Conservation (phyloP, 2,113 vertebrate genomes). For the Chamaetylas fuelleborni region DNA sequence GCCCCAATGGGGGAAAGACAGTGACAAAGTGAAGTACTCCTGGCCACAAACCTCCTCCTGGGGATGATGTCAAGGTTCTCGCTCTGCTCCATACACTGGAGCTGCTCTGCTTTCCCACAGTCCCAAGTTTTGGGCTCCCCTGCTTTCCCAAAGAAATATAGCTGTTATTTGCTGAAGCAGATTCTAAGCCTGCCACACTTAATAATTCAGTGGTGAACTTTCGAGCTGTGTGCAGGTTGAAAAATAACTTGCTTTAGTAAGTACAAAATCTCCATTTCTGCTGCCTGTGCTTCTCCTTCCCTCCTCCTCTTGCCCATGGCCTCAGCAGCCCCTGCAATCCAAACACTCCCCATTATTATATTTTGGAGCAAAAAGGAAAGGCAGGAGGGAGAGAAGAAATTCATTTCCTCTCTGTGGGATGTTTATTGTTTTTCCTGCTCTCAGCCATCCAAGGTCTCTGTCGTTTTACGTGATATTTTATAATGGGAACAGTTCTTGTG, state of each 20-base stretch:
- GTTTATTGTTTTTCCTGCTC: slow-evolving; percentile 57
- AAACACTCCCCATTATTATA: slow-evolving; percentile 6
- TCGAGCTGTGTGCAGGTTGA: neutral
- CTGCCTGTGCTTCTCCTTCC: neutral
- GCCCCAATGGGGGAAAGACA: neutral
- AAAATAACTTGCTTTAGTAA: slow-evolving; percentile 62
- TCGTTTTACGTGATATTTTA: neutral
- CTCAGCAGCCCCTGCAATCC: slow-evolving; percentile 9
- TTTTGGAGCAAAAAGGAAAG: neutral
- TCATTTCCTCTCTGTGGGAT: slow-evolving; percentile 30
- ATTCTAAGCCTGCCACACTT: slow-evolving; percentile 31
- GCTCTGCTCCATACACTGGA: neutral
- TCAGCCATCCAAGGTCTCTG: slow-evolving; percentile 8
- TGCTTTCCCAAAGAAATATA: slow-evolving; percentile 1
- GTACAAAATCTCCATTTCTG: slow-evolving; percentile 51
- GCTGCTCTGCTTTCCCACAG: neutral
- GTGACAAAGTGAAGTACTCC: neutral
- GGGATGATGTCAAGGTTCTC: neutral
- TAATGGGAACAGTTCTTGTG: slow-evolving; percentile 18
- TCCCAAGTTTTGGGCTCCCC: neutral
- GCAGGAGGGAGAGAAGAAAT: neutral
- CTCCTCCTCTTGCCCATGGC: neutral
- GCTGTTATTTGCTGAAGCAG: neutral
- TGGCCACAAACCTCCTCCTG: neutral
- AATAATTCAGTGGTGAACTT: slow-evolving; percentile 69